These are phyloP conservation scores for Pyrochroa serraticornis DNA, from an alignment of 2,888 invertebrate species.

Conservation along the genomic window DNA sequence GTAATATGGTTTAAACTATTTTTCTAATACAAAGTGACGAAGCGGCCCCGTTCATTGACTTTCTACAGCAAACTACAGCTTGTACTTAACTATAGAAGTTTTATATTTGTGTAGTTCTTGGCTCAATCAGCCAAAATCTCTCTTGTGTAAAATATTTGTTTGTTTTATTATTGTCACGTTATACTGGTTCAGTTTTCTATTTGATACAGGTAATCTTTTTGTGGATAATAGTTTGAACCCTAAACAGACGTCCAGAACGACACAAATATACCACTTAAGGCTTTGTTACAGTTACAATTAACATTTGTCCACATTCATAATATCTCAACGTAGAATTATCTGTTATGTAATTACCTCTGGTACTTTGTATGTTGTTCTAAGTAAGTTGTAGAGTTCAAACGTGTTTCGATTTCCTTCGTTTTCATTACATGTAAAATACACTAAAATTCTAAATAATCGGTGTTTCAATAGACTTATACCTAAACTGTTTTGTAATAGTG, in stretches of 20 bases:
- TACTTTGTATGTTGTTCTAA: slow-evolving; percentile 16
- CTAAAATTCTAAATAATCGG: slow-evolving; percentile 15
- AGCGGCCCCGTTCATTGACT: neutral
- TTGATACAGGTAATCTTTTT: too few relatives aligned
- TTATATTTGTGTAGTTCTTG: too few relatives aligned
- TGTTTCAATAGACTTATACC: too few relatives aligned
- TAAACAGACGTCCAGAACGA: too few relatives aligned
- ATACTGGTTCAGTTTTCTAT: too few relatives aligned
- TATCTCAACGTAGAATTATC: slow-evolving; percentile 9
- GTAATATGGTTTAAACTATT: neutral
- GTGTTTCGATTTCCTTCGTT: slow-evolving; percentile 15
- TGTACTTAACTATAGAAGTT: slow-evolving; percentile 17
- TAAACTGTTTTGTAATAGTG: too few relatives aligned
- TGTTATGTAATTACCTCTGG: slow-evolving; percentile 17
- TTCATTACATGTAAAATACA: slow-evolving; percentile 20
- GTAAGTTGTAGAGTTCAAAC: slow-evolving; percentile 3
- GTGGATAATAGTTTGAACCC: too few relatives aligned
- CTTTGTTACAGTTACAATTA: slow-evolving; percentile 16
- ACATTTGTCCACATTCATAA: slow-evolving; percentile 7
- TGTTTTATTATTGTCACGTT: too few relatives aligned
- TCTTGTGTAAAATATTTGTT: too few relatives aligned
- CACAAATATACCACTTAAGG: neutral
- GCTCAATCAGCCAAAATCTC: too few relatives aligned
- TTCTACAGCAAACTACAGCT: slow-evolving; percentile 14
- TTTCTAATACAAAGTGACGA: too few relatives aligned